Conservation (phyloP, 2,888 invertebrate genomes). For the Agrochola litura region DNA sequence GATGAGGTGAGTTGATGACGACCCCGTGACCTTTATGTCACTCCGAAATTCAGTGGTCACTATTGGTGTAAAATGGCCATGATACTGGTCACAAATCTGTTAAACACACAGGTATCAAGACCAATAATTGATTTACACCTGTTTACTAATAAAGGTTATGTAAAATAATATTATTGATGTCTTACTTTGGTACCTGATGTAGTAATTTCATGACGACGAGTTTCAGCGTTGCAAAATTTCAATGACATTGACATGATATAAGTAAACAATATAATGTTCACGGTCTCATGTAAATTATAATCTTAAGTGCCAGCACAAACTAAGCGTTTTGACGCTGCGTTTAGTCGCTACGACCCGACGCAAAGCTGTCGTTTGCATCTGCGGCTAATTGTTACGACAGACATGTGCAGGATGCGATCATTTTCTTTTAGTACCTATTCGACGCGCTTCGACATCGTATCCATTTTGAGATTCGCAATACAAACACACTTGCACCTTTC, state of each 20-base stretch:
- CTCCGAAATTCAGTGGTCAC: not conserved
- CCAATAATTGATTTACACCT: slow-evolving; percentile 26
- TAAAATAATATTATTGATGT: not conserved
- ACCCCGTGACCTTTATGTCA: not conserved
- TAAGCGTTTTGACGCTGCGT: not conserved
- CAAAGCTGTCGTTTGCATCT: not conserved
- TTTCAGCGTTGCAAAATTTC: slow-evolving; percentile 30
- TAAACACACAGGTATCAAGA: slow-evolving; percentile 4
- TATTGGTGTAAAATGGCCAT: slow-evolving; percentile 6
- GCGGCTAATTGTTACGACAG: not conserved
- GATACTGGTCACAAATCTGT: slow-evolving; percentile 8
- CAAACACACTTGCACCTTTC: too few relatives aligned
- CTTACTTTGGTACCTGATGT: not conserved
- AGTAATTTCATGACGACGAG: not conserved
- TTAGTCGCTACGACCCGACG: not conserved
- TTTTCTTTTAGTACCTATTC: not conserved
- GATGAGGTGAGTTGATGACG: not conserved
- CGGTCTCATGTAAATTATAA: slow-evolving; percentile 16
- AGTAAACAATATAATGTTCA: slow-evolving; percentile 10
- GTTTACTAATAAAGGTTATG: slow-evolving; percentile 37
- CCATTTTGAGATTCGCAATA: too few relatives aligned
- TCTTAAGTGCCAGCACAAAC: not conserved
- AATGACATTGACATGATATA: slow-evolving; percentile 31
- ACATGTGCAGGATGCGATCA: not conserved
- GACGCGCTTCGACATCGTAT: not conserved